phyloP scores from a whole-genome alignment of 1,140 invertebrate species.

The Drosophila lacertosa region DNA sequence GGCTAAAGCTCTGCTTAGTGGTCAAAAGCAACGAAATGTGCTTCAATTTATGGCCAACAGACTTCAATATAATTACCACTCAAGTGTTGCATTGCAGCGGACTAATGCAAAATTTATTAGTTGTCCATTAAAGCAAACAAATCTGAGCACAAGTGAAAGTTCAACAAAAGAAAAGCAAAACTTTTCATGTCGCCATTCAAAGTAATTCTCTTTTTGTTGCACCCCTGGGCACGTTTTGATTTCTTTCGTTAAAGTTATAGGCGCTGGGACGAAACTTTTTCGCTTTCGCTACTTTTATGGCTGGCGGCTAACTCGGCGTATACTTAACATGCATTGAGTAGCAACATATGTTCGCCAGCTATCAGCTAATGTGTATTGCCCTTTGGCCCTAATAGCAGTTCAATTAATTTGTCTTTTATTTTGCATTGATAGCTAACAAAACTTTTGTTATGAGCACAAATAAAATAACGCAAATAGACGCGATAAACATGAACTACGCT shows the following conservation, averaged over 20 bases:
- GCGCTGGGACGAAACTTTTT: constrained; percentile 39
- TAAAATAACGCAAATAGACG: constrained; percentile 5
- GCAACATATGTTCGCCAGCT: constrained; percentile 10
- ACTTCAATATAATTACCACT: constrained; percentile 10
- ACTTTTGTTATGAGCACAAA: not conserved
- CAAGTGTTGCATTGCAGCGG: constrained; percentile 9
- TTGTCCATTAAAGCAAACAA: constrained; percentile 30
- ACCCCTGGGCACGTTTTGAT: constrained; percentile 62
- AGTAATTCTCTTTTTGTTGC: constrained; percentile 31
- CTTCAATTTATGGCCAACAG: constrained; percentile 37
- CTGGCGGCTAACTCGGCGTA: constrained; percentile 33
- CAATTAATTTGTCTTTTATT: constrained; percentile 58
- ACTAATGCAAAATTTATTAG: constrained; percentile 35
- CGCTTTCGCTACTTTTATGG: constrained; percentile 47
- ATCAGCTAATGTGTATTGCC: constrained; percentile 42
- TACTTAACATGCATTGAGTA: constrained; percentile 48
- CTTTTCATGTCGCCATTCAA: constrained; percentile 43
- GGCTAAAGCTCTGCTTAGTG: constrained; percentile 1
- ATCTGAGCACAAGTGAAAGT: constrained; percentile 45
- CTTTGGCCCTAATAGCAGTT: constrained; percentile 58
- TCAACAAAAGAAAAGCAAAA: constrained; percentile 45
- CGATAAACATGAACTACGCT: not conserved
- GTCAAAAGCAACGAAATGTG: constrained; percentile 13
- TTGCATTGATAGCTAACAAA: constrained; percentile 17
- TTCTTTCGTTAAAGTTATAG: constrained; percentile 33